Evolutionary conservation across 2,797 vertebrate species (phyloP), one percentile per base, ranked within the genome.

Genomic region (Netta rufina): DNA sequence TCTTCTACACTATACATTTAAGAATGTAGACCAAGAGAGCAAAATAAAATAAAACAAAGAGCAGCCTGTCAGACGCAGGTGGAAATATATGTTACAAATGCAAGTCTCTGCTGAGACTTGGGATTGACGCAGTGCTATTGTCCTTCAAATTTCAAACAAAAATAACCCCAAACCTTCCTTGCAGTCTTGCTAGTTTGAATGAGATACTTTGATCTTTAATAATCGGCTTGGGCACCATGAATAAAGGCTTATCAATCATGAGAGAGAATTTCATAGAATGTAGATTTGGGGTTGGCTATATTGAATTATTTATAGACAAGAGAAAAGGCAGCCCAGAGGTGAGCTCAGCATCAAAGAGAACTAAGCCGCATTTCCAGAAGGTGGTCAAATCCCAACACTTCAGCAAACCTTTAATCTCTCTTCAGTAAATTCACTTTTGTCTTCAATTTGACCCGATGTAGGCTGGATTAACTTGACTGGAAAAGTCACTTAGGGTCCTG

Each of bases 141-240:
- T 75, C 74, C 56, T 75, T 85, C 67, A 53, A 45, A 49, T 2
- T 67, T 53, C 7, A 67, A 65, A 65, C 8, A 45, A 51, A 15
- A n/a, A 6, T 11, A 78, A 53, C 6, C 19, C 19, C 49, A 90
- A 75, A 82, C 4, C 16, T 67, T 39, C 27, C 54, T 43, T 36
- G 38, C 16, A 41, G 33, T 24, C 49, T 58, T 73, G 9, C 7
- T 39, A 11, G 14, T 19, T 90, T 56, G 39, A 60, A 60, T 32
- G 13, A 70, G 19, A 21, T 9, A 8, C 14, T 86, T 88, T 30
- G 21, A 60, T 25, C 32, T 86, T 61, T 72, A 28, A 13, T 39
- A 67, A 56, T 18, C 27, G 70, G 13, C 3, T 0, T 2, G n/a
- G 20, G 2, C 25, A 69, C 41, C 33, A 51, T 1, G 5, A 64